A percentile compares a stretch with the other conserved stretches of the same genome.
phyloP scores from a whole-genome alignment of 2,797 vertebrate genomes.

The Acridotheres tristis region DNA sequence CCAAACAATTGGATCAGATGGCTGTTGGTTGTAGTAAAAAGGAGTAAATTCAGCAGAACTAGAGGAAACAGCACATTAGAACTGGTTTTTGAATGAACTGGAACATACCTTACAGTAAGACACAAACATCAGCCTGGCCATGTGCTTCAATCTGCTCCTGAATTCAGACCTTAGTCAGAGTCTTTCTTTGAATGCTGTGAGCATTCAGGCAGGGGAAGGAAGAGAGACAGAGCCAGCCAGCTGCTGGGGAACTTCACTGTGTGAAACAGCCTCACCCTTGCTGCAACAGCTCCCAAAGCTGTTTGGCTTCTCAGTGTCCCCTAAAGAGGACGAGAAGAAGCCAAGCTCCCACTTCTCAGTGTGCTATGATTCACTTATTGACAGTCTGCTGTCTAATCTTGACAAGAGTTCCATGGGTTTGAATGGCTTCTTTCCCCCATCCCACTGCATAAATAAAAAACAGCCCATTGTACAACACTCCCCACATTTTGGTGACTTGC shows the following conservation, averaged over 20 bases:
- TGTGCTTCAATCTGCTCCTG: neutral
- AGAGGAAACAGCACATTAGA: neutral
- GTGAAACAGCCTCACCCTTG: rapidly evolving
- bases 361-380: rapidly evolving
- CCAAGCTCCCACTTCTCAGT: neutral
- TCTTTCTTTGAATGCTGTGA: neutral
- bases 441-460: neutral
- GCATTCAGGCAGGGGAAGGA: neutral
- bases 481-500: neutral
- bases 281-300: neutral
- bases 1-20: neutral
- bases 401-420: neutral
- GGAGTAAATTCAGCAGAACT: neutral
- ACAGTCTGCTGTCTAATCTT: neutral
- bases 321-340: neutral
- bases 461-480: neutral
- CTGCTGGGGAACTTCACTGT: neutral
- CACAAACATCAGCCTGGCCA: neutral
- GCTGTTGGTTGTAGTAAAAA: neutral
- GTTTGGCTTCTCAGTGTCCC: neutral
- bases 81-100: neutral
- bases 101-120: neutral
- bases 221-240: neutral
- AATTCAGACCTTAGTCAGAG: neutral
- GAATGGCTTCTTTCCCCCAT: neutral